phyloP scores from a whole-genome alignment of 2,113 vertebrate genomes.

The Chaenogobius annularis region DNA sequence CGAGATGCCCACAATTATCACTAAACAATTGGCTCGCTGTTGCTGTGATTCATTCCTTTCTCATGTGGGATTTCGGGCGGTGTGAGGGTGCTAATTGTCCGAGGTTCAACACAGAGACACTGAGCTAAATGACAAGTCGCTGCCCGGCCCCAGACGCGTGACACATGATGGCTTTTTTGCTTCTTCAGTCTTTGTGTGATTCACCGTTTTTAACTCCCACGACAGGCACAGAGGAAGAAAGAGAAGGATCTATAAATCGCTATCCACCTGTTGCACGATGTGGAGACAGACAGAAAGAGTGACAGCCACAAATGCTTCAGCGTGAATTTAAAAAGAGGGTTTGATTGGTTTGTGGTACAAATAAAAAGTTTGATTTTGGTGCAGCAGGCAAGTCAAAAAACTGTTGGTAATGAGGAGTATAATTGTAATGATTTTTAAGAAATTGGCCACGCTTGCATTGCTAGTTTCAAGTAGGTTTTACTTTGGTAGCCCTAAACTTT shows the following conservation, averaged over 20 bases:
- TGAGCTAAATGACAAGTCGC: conserved; percentile 52
- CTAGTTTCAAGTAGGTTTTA: no score
- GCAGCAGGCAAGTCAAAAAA: not conserved
- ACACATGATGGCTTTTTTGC: conserved; percentile 44
- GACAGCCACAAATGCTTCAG: not conserved
- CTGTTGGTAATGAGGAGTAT: no score
- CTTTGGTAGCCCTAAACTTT: no score
- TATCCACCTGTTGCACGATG: conserved; percentile 18
- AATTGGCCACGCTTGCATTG: not conserved
- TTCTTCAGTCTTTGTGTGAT: conserved; percentile 38
- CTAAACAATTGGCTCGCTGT: conserved; percentile 26
- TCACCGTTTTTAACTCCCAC: conserved; percentile 45
- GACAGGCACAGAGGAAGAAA: conserved; percentile 18
- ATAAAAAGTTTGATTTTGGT: not conserved
- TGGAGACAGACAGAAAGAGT: conserved; percentile 12
- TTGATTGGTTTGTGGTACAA: not conserved
- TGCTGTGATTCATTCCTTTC: conserved; percentile 28
- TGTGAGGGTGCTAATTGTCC: conserved; percentile 45
- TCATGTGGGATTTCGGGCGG: conserved; percentile 19
- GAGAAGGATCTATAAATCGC: conserved; percentile 10
- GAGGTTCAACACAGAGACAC: conserved; percentile 39
- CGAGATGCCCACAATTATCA: conserved; percentile 33
- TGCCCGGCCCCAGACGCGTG: conserved; percentile 42
- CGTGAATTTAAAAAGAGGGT: not conserved
- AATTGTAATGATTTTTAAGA: not conserved